Evolutionary conservation across 2,797 vertebrate genomes (phyloP).

Genomic region (Sebastes miniatus): DNA sequence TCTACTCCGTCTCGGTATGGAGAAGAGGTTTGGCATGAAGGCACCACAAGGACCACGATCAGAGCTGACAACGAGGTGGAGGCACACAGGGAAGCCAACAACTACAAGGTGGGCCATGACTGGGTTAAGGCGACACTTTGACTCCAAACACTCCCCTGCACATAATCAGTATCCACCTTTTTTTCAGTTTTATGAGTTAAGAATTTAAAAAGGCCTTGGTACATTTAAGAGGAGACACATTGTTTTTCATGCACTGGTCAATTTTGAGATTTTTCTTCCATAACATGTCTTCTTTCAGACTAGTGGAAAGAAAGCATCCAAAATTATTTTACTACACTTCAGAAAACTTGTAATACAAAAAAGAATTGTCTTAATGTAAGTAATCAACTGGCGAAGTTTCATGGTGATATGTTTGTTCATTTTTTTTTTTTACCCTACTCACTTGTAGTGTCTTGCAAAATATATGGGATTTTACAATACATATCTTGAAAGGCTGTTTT

Average conservation of each 20-base stretch:
- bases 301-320: no score
- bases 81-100: constrained; percentile 88
- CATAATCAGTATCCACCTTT: rapidly evolving
- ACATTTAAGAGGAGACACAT: background rate
- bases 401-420: no score
- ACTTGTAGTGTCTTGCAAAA: background rate
- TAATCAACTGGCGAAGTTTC: rapidly evolving
- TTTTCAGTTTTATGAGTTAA: background rate
- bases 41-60: constrained; percentile 84
- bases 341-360: no score
- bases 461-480: no score
- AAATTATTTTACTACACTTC: no score
- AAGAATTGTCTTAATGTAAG: no score
- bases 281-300: no score
- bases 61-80: constrained; percentile 87
- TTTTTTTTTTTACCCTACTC: no score
- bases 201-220: background rate
- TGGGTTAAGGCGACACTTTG: background rate
- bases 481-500: no score
- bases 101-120: constrained; percentile 82
- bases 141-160: background rate
- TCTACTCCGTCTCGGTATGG: constrained; percentile 59
- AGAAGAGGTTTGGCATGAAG: constrained; percentile 83
- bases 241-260: no score
- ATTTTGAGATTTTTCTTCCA: no score